These are phyloP conservation scores for Carlito syrichta DNA, from an alignment of 2,113 vertebrate species.

Conservation along the genomic window DNA sequence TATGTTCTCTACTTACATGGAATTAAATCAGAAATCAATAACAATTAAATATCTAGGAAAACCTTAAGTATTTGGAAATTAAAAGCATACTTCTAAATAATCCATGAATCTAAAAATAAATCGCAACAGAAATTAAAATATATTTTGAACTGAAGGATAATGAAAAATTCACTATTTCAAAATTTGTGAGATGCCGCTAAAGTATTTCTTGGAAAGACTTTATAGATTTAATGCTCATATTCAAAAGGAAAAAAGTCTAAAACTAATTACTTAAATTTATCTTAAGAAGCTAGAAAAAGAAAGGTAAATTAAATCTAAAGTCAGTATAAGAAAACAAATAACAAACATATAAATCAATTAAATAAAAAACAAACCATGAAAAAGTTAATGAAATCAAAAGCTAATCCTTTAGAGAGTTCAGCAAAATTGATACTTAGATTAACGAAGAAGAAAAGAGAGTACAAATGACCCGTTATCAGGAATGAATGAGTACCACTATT, in stretches of 20 bases:
- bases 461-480: neutral
- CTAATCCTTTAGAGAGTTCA: neutral
- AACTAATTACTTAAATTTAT: neutral
- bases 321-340: neutral
- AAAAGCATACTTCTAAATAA: conserved; percentile 27
- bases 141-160: neutral
- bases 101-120: neutral
- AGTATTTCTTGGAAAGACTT: neutral
- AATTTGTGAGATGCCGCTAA: neutral
- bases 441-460: neutral
- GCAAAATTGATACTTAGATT: neutral
- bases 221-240: neutral
- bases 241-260: neutral
- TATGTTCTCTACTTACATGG: neutral
- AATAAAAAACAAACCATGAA: neutral
- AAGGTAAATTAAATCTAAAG: neutral
- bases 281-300: neutral
- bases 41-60: conserved; percentile 19
- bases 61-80: conserved; percentile 8
- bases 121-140: conserved; percentile 8
- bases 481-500: neutral
- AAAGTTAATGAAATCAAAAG: conserved; percentile 11
- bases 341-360: conserved; percentile 12
- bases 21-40: conserved; percentile 46
- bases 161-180: conserved; percentile 35